Conservation (phyloP, 2,113 vertebrate species). For the Agapornis roseicollis region DNA sequence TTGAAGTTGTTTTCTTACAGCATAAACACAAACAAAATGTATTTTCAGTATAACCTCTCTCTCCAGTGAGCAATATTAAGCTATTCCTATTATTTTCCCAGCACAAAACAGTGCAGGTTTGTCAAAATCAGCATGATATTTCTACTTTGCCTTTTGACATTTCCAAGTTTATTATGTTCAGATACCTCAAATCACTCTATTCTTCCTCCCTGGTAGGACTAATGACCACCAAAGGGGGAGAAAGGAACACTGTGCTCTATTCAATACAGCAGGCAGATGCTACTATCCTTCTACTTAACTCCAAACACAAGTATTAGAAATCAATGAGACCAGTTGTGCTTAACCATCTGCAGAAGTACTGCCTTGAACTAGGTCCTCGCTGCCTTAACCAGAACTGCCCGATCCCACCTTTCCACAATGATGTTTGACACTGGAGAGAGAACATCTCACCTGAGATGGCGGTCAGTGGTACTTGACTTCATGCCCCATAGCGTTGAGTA, state of each 20-base stretch:
- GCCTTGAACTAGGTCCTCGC: background rate
- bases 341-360: background rate
- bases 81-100: background rate
- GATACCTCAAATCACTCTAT: background rate
- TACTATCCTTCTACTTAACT: background rate
- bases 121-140: background rate
- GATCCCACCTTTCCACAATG: accelerated
- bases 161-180: conserved; percentile 12
- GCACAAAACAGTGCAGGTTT: background rate
- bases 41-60: background rate
- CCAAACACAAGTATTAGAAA: background rate
- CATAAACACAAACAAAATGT: background rate
- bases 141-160: conserved; percentile 13
- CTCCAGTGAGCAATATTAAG: background rate
- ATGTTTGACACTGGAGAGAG: background rate
- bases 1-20: background rate
- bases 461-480: background rate
- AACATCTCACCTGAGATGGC: background rate
- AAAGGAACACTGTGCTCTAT: background rate
- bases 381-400: background rate
- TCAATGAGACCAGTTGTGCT: background rate
- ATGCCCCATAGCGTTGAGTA: background rate
- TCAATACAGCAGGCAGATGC: background rate
- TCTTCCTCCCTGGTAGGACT: background rate
- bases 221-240: background rate